Evolutionary conservation across 37 sponge, comb jelly and placozoan genomes (phyloP).

Genomic region (Ianthella basta): DNA sequence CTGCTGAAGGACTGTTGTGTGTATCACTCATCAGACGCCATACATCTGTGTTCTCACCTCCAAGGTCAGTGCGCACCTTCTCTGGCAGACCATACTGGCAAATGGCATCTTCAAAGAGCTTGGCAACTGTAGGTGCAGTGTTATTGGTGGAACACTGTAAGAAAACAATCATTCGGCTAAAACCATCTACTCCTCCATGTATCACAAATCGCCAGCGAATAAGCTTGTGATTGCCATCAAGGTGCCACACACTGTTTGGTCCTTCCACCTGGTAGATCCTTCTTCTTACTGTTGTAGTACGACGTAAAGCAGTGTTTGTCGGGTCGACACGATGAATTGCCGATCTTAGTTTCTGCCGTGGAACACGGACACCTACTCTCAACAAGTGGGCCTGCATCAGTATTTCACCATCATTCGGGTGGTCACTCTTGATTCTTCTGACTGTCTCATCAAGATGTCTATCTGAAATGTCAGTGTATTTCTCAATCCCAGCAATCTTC

Average conservation of each 20-base stretch:
- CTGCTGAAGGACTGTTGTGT: conserved; percentile 31
- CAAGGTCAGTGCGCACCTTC: conserved; percentile 26
- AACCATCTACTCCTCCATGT: conserved; percentile 42
- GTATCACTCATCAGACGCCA: conserved; percentile 9
- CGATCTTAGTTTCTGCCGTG: conserved; percentile 34
- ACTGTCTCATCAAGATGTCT: conserved; percentile 7
- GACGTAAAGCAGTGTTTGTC: conserved; percentile 21
- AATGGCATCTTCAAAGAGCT: conserved; percentile 13
- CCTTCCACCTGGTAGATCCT: conserved; percentile 44
- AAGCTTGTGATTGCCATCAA: conserved; percentile 60
- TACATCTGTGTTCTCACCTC: conserved; percentile 26
- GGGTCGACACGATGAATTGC: conserved; percentile 53
- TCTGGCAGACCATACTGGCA: conserved; percentile 37
- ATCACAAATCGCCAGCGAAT: conserved; percentile 61
- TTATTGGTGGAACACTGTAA: conserved; percentile 36
- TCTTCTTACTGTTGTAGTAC: conserved; percentile 37
- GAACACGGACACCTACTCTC: conserved; percentile 18
- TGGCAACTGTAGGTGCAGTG: conserved; percentile 30
- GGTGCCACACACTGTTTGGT: conserved; percentile 61
- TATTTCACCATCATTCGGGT: conserved; percentile 40
- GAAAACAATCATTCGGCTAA: conserved; percentile 27
- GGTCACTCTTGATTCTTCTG: conserved; percentile 9
- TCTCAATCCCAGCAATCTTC: conserved; percentile 28
- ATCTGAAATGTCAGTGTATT: conserved; percentile 26
- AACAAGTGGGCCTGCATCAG: conserved; percentile 29